A percentile compares a stretch with the other conserved stretches of the same genome.
Conservation (phyloP, 2,888 invertebrate genomes). For the Philereme transversata region DNA sequence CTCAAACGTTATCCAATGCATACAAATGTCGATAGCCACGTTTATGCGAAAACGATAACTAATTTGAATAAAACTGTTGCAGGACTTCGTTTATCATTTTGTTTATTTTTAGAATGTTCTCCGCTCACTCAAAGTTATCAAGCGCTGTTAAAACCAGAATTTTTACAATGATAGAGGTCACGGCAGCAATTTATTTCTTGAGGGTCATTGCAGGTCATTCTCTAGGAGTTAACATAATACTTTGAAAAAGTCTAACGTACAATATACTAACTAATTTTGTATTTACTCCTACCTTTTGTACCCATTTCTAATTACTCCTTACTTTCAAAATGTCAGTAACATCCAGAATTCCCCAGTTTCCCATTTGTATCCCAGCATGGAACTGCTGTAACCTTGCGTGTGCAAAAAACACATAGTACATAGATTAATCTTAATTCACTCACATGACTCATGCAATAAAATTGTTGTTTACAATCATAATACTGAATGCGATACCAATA, state of each 20-base stretch:
- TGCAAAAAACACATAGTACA: conserved; percentile 27
- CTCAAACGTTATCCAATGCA: no score
- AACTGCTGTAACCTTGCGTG: conserved; percentile 21
- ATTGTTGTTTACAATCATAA: conserved; percentile 38
- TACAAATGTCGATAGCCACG: no score
- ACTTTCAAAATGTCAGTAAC: not conserved
- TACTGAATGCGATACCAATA: conserved; percentile 29
- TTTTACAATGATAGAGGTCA: conserved; percentile 35
- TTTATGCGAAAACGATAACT: no score
- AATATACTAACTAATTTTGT: no score
- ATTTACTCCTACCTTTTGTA: no score
- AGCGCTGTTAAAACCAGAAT: conserved; percentile 31
- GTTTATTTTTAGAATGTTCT: conserved; percentile 30
- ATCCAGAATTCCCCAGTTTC: conserved; percentile 1
- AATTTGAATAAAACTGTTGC: conserved; percentile 16
- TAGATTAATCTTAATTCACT: conserved; percentile 35
- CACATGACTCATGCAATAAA: conserved; percentile 36
- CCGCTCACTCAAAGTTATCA: conserved; percentile 26
- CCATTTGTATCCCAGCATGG: conserved; percentile 26
- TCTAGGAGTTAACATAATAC: conserved; percentile 20
- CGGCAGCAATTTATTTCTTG: conserved; percentile 33
- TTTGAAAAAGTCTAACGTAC: conserved; percentile 3
- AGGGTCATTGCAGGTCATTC: conserved; percentile 25
- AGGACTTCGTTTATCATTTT: conserved; percentile 24
- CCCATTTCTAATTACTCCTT: not conserved